phyloP scores from a whole-genome alignment of 2,797 vertebrate species.

The Bryconaethiops microstoma region DNA sequence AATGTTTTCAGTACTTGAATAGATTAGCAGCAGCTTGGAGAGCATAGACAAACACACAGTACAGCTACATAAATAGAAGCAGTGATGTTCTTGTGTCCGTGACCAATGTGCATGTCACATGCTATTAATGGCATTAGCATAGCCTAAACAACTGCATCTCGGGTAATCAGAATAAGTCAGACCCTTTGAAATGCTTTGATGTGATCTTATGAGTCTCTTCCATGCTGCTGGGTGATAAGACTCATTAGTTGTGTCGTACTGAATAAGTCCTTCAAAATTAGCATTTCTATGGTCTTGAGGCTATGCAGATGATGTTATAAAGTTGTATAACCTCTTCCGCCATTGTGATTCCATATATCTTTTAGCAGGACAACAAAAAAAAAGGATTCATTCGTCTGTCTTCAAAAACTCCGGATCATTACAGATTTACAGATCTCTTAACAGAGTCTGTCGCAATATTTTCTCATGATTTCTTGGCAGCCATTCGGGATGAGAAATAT shows the following conservation, averaged over 20 bases:
- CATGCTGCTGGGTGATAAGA: conserved; percentile 13
- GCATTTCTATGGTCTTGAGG: not conserved
- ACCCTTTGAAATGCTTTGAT: conserved; percentile 2
- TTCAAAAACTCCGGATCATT: conserved; percentile 22
- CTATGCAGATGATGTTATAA: not conserved
- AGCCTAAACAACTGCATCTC: conserved; percentile 15
- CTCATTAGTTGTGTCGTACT: conserved; percentile 13
- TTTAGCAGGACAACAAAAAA: not conserved
- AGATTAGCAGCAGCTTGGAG: conserved; percentile 2
- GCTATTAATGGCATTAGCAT: conserved; percentile 29
- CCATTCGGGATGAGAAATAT: conserved; percentile 21
- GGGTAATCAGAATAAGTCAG: conserved; percentile 20
- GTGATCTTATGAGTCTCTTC: conserved; percentile 17
- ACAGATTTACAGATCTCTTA: not conserved
- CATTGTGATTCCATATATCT: not conserved
- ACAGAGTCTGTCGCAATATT: conserved; percentile 40
- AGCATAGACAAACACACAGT: not conserved
- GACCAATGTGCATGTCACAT: conserved; percentile 5
- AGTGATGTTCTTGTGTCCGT: not conserved
- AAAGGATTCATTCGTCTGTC: not conserved
- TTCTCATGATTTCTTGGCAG: conserved; percentile 30
- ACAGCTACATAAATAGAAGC: not conserved
- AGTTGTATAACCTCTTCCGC: not conserved
- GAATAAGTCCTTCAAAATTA: not conserved
- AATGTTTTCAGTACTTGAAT: not conserved